Evolutionary conservation across 2,113 vertebrate species (phyloP).

Genomic region (Xyliphius kryptos): DNA sequence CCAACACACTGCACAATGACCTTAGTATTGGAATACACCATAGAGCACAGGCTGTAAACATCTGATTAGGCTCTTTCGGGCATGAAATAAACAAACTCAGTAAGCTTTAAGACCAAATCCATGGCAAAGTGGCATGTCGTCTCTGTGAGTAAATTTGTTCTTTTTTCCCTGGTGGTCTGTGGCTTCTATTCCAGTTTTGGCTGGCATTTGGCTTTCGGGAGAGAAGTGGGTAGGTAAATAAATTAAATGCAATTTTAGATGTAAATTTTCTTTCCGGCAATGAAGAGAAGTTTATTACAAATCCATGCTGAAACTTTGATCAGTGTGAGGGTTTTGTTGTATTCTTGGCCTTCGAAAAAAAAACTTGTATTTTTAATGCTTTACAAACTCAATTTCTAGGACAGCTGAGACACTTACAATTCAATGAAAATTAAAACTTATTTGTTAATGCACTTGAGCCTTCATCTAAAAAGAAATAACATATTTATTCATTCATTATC

Average conservation of each 20-base stretch:
- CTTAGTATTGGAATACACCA: background rate
- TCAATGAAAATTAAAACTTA: too few relatives aligned
- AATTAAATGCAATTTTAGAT: background rate
- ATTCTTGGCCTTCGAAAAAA: background rate
- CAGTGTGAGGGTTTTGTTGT: background rate
- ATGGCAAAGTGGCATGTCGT: conserved; percentile 7
- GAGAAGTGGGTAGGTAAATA: background rate
- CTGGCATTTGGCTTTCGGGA: conserved; percentile 1
- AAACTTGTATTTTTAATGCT: too few relatives aligned
- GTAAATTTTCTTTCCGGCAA: background rate
- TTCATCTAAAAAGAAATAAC: too few relatives aligned
- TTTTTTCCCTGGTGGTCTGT: conserved; percentile 16
- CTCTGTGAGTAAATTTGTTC: conserved; percentile 1
- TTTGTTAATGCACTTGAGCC: too few relatives aligned
- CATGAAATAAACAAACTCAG: background rate
- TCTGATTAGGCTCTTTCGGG: background rate
- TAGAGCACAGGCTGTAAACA: background rate
- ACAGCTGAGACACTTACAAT: too few relatives aligned
- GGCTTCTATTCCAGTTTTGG: conserved; percentile 3
- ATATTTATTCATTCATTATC: too few relatives aligned
- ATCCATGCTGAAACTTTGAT: background rate
- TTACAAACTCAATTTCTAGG: too few relatives aligned
- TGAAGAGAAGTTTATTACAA: background rate
- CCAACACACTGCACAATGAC: background rate
- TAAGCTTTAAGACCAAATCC: conserved; percentile 10